Conservation (phyloP, 2,888 invertebrate species). For the Notodonta dromedarius region DNA sequence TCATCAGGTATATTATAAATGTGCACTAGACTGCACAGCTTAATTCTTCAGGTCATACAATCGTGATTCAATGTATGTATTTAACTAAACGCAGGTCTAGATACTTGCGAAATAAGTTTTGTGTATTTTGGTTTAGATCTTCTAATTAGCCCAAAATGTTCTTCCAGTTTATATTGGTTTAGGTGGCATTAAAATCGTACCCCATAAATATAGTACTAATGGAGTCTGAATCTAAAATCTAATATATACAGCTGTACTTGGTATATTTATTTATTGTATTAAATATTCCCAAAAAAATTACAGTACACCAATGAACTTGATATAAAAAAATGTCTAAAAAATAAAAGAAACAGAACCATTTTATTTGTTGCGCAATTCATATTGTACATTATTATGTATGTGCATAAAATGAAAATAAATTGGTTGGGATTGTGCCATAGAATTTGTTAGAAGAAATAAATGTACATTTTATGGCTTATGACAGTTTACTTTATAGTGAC, state of each 20-base stretch:
- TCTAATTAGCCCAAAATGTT: too few relatives aligned
- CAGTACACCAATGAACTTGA: background rate
- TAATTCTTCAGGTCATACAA: too few relatives aligned
- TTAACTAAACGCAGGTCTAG: too few relatives aligned
- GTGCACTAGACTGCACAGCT: too few relatives aligned
- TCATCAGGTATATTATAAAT: too few relatives aligned
- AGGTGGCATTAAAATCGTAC: too few relatives aligned
- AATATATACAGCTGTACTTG: background rate
- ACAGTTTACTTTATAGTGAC: slow-evolving; percentile 15
- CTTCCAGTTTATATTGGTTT: too few relatives aligned
- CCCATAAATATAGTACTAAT: too few relatives aligned
- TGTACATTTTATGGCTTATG: slow-evolving; percentile 28
- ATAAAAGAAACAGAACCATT: background rate
- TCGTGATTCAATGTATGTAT: too few relatives aligned
- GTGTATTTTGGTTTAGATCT: too few relatives aligned
- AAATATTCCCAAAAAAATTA: background rate
- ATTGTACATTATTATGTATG: background rate
- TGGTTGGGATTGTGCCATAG: slow-evolving; percentile 20
- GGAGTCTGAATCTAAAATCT: too few relatives aligned
- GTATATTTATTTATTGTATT: background rate
- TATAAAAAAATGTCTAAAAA: background rate
- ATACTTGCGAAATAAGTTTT: too few relatives aligned
- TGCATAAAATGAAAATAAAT: slow-evolving; percentile 30
- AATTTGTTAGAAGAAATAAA: slow-evolving; percentile 29
- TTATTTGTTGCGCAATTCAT: background rate